Percentiles rank a stretch among this genome's conserved stretches.
Conservation (phyloP, 2,888 invertebrate species). For the Leucoma salicis region DNA sequence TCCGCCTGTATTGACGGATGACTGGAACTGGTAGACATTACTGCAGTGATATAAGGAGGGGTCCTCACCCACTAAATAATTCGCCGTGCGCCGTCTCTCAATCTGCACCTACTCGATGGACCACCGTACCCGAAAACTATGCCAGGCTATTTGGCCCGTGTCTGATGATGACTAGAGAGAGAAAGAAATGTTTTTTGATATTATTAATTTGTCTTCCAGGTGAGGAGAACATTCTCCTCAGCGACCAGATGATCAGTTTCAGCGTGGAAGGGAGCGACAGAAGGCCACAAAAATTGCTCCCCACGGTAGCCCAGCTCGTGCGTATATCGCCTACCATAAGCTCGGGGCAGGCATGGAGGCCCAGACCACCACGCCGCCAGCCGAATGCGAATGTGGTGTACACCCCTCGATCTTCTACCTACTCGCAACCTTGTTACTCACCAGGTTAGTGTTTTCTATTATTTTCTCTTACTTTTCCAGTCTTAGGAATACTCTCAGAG, state of each 20-base stretch:
- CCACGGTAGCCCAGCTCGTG: constrained; percentile 76
- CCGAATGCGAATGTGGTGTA: constrained; percentile 84
- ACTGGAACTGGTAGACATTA: no score
- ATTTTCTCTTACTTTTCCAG: neutral
- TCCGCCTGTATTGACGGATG: no score
- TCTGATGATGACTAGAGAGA: no score
- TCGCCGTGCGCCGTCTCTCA: no score
- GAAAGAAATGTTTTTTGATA: no score
- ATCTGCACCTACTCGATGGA: no score
- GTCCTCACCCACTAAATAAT: no score
- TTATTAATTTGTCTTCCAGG: constrained; percentile 35
- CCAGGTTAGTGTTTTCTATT: constrained; percentile 61
- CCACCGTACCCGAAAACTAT: no score
- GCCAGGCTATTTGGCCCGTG: no score
- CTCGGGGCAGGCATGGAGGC: constrained; percentile 80
- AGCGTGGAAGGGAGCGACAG: constrained; percentile 50
- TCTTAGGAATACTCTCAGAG: neutral
- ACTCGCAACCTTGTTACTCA: constrained; percentile 81
- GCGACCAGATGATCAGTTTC: constrained; percentile 75
- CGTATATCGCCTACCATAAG: constrained; percentile 85
- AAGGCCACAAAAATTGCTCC: constrained; percentile 78
- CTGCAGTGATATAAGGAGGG: no score
- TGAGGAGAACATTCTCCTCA: constrained; percentile 58
- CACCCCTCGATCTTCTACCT: constrained; percentile 86
- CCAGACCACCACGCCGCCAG: constrained; percentile 73